phyloP scores from a whole-genome alignment of 2,797 vertebrate genomes.

The Malacoraja senta region DNA sequence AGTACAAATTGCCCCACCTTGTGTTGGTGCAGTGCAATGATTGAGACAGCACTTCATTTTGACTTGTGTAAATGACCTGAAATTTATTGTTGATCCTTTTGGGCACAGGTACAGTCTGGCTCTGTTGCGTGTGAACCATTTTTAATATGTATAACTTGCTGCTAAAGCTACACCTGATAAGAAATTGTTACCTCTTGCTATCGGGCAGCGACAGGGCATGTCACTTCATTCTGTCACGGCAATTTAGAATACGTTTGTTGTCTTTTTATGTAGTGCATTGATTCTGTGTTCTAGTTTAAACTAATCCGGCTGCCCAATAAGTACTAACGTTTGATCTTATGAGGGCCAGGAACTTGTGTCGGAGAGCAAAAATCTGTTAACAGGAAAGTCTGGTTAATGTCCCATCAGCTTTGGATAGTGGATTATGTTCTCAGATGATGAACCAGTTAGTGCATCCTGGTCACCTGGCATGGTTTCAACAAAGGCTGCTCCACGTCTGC shows the following conservation, averaged over 20 bases:
- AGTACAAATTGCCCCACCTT: neutral
- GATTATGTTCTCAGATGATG: no score
- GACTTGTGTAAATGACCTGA: neutral
- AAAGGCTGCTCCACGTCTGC: no score
- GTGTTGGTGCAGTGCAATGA: neutral
- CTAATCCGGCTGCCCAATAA: neutral
- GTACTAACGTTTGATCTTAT: no score
- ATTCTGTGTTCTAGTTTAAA: neutral
- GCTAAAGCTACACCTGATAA: neutral
- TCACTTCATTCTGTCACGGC: neutral
- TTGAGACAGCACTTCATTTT: neutral
- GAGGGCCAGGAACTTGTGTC: no score
- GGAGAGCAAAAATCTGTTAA: no score
- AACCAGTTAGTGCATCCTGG: no score
- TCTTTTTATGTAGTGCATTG: neutral
- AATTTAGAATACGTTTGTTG: neutral
- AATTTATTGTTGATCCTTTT: neutral
- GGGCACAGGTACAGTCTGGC: no score
- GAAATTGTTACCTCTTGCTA: neutral
- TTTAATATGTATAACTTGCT: neutral
- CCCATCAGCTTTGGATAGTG: no score
- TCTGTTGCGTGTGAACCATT: neutral
- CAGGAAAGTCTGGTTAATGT: no score
- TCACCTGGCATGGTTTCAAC: no score
- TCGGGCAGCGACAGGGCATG: neutral